phyloP scores from a whole-genome alignment of 2,797 vertebrate genomes.

The Labroides dimidiatus region DNA sequence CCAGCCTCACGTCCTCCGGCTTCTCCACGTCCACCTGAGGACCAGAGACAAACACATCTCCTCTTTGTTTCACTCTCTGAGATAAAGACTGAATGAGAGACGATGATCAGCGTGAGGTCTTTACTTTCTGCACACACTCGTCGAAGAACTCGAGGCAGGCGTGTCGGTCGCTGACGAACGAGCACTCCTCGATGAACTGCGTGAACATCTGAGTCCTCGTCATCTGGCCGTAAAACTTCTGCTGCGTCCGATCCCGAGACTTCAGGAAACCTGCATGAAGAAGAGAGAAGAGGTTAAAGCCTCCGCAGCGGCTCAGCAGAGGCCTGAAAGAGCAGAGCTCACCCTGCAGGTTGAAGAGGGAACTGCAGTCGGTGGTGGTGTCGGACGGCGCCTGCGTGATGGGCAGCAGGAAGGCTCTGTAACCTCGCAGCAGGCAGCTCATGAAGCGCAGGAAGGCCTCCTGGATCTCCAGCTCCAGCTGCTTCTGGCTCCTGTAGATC shows the following conservation, averaged over 20 bases:
- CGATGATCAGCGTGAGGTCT: background rate
- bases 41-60: background rate
- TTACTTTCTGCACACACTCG: conserved; percentile 74
- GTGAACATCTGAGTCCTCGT: conserved; percentile 95
- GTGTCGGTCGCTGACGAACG: conserved; percentile 93
- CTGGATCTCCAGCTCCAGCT: conserved; percentile 93
- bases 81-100: too few relatives aligned
- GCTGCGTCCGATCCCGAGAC: conserved; percentile 92
- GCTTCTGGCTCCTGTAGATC: conserved; percentile 90
- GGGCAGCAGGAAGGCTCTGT: conserved; percentile 90
- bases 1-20: conserved; percentile 86
- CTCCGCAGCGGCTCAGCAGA: too few relatives aligned
- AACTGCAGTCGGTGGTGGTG: conserved; percentile 88
- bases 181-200: conserved; percentile 96
- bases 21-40: conserved; percentile 91
- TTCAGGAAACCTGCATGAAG: conserved; percentile 89
- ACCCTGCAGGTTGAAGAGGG: conserved; percentile 94
- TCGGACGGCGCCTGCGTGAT: conserved; percentile 90
- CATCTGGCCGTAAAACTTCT: conserved; percentile 91
- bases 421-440: conserved; percentile 91
- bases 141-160: conserved; percentile 94
- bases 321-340: background rate
- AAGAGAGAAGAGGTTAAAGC: background rate
- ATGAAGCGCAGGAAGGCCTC: conserved; percentile 95
- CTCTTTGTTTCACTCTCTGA: too few relatives aligned